These are phyloP conservation scores for Tiliacea aurago DNA, from an alignment of 2,888 invertebrate genomes.

Conservation along the genomic window DNA sequence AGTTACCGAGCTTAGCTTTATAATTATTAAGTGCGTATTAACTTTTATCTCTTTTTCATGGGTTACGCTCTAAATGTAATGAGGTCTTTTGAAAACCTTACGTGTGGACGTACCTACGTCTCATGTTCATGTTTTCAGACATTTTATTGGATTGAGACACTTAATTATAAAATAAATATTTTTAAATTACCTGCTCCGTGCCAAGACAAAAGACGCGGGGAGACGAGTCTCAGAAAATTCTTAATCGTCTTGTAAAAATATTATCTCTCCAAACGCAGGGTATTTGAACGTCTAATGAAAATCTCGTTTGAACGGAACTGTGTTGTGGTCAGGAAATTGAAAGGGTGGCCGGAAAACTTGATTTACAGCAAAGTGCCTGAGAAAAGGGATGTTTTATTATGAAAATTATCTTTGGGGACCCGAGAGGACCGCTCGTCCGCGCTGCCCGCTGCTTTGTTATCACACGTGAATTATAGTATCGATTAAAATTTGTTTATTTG, in stretches of 20 bases:
- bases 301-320: slow-evolving; percentile 81
- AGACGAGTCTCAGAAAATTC: slow-evolving; percentile 44
- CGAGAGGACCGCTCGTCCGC: slow-evolving; percentile 69
- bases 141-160: slow-evolving; percentile 13
- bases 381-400: slow-evolving; percentile 88
- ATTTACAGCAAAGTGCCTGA: slow-evolving; percentile 85
- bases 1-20: slow-evolving; percentile 39
- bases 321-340: slow-evolving; percentile 88
- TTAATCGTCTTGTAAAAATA: slow-evolving; percentile 76
- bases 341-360: slow-evolving; percentile 86
- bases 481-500: slow-evolving; percentile 70
- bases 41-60: slow-evolving; percentile 44
- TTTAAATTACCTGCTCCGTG: slow-evolving; percentile 28
- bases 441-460: slow-evolving; percentile 70
- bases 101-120: background rate
- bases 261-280: slow-evolving; percentile 70
- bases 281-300: slow-evolving; percentile 82
- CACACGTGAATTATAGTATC: slow-evolving; percentile 71
- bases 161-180: slow-evolving; percentile 40
- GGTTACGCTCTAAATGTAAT: slow-evolving; percentile 48
- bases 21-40: slow-evolving; percentile 49
- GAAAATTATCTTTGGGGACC: slow-evolving; percentile 83
- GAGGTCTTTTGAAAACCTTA: slow-evolving; percentile 29
- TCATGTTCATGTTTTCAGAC: background rate
- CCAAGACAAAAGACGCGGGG: slow-evolving; percentile 24